Base-by-base conservation (phyloP, 1,140 invertebrate species). In the Frieseomelitta varia region DNA sequence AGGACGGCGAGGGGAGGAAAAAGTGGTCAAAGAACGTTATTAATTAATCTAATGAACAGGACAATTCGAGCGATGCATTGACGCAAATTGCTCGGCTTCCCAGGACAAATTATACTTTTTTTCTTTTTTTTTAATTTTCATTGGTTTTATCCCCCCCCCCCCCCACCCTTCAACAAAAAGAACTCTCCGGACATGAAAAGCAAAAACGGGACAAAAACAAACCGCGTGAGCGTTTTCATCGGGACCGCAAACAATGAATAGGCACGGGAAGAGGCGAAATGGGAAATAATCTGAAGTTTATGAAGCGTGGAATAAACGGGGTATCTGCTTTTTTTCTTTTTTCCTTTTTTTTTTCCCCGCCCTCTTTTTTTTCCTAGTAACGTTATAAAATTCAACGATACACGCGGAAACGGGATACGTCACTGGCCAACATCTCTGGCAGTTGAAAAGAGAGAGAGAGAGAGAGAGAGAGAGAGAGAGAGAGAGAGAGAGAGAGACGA, bases 31-130 rank as follows among this genome's bases (percentile, higher is more conserved):
- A 79, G 69, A 79, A 58, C 21, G 30, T 63, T 79, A 85, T 82
- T 87, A 87, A 90, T 89, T 87, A 89, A 89, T 89, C 47, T 84
- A 87, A 89, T 85, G 85, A 90, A 81, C 74, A 47, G 55, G 69
- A 61, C 69, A 87, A 88, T 88, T 86, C 77, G 69, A 77, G 77
- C 34, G 53, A 30, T 53, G 61, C 24, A 19, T 68, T n/a, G 21
- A 51, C 69, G n/a, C 39, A n/a, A 30, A 19, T 24, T n/a, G 19
- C 27, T 53, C 47, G 30, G 39, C 53, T 79, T 63, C 27, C 27
- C 34, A 17, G 63, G 63, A 34, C 68, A 56, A 79, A 79, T 24
- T 21, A 68, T 69, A 58, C 74, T 67, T 27, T 56, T n/a, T 34
- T 11, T 8, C 11, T 10, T 30, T 30, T 15, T 55, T 4, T 53